Conservation (phyloP, 1,140 invertebrate species). For the Steinernema khuongi region DNA sequence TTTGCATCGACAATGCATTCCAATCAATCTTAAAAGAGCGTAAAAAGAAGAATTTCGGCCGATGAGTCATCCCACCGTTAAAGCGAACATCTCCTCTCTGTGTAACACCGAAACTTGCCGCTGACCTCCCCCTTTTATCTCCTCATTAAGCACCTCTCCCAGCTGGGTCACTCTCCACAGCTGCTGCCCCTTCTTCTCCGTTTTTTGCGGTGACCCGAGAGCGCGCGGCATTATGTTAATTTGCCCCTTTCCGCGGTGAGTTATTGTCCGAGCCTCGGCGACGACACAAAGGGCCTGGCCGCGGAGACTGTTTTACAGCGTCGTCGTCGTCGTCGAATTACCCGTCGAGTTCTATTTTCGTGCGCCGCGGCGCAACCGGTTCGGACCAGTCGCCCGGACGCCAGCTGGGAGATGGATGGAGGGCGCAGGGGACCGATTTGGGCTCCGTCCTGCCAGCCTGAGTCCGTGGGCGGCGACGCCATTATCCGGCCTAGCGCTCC, state of each 20-base stretch:
- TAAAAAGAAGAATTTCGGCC: no score
- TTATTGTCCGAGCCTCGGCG: background rate
- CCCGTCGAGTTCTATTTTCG: conserved; percentile 13
- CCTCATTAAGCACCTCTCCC: background rate
- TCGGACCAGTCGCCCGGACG: background rate
- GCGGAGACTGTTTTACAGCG: background rate
- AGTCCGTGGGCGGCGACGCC: background rate
- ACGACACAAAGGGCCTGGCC: background rate
- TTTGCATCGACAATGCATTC: no score
- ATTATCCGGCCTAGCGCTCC: background rate
- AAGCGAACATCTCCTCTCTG: no score
- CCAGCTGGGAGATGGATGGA: conserved; percentile 11
- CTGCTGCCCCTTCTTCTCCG: background rate
- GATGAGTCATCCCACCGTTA: no score
- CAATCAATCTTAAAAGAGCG: no score
- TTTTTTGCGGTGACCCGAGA: background rate
- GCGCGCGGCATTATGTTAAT: background rate
- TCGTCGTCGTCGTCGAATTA: background rate
- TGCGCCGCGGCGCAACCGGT: background rate
- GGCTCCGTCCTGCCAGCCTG: background rate
- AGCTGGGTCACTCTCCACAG: no score
- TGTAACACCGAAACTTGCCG: background rate
- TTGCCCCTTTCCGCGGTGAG: background rate
- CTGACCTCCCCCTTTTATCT: background rate
- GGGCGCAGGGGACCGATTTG: conserved; percentile 11